Conservation (phyloP, 2,888 invertebrate genomes). For the Calliopum simillimum region DNA sequence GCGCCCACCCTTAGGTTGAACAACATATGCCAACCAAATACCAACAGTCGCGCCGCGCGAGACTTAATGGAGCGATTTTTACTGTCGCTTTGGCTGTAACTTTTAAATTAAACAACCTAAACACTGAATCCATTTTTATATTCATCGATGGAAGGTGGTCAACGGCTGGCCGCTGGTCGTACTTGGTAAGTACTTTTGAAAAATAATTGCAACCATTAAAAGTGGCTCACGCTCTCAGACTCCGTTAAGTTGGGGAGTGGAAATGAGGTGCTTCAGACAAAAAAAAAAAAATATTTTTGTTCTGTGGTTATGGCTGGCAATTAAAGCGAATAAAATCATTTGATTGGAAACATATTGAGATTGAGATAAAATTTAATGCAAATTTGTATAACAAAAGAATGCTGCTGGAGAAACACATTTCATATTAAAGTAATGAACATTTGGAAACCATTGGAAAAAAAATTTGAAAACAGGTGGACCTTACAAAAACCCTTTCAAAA, state of each 20-base stretch:
- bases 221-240: not conserved
- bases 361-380: conserved; percentile 24
- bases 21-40: not conserved
- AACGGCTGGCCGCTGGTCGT: not conserved
- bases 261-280: conserved; percentile 4
- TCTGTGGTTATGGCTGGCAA: conserved; percentile 14
- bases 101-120: conserved; percentile 31
- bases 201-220: conserved; percentile 35
- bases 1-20: not conserved
- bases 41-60: not conserved
- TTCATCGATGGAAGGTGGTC: not conserved
- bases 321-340: conserved; percentile 26
- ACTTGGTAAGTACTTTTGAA: conserved; percentile 7
- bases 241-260: not conserved
- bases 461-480: too few relatives aligned
- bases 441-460: too few relatives aligned
- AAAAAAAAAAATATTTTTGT: not conserved
- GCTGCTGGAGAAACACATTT: too few relatives aligned
- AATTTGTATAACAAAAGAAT: not conserved
- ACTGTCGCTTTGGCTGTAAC: conserved; percentile 20
- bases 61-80: conserved; percentile 15
- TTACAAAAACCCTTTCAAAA: too few relatives aligned
- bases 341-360: conserved; percentile 32
- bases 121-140: not conserved
- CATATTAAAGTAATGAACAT: too few relatives aligned